Conservation (phyloP, 2,113 vertebrate genomes). For the Phaetusa simplex region DNA sequence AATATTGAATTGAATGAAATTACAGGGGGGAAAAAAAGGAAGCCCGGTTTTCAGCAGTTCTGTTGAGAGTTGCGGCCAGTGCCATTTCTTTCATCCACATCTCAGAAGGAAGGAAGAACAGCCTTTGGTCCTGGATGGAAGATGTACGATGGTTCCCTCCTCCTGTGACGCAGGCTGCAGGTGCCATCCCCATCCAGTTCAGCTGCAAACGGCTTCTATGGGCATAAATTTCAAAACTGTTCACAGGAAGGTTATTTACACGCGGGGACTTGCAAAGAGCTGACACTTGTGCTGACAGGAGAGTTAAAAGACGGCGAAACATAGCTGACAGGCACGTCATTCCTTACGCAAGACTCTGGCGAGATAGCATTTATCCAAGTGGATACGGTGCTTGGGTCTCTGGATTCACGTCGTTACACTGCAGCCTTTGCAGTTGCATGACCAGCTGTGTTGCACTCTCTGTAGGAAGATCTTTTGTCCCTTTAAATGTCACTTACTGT, state of each 20-base stretch:
- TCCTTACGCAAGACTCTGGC: background rate
- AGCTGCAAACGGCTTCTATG: background rate
- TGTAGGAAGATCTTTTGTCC: constrained; percentile 1
- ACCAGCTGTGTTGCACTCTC: background rate
- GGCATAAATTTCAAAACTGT: background rate
- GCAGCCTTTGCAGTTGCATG: background rate
- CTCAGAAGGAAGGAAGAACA: background rate
- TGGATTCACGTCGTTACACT: fast-evolving
- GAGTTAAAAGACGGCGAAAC: background rate
- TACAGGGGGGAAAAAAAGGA: fast-evolving
- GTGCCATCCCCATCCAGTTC: background rate
- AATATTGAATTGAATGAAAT: background rate
- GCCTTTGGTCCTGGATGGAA: background rate
- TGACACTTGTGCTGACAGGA: background rate
- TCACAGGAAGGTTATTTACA: background rate
- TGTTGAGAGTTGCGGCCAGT: background rate
- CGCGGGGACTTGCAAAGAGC: background rate
- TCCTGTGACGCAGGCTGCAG: background rate
- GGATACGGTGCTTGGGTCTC: background rate
- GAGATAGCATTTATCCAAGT: background rate
- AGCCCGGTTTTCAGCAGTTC: background rate
- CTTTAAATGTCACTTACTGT: background rate
- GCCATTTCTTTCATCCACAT: background rate
- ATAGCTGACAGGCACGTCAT: background rate
- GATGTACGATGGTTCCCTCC: background rate